These are phyloP conservation scores for Mixornis gularis DNA, from an alignment of 2,113 vertebrate genomes.

Conservation along the genomic window DNA sequence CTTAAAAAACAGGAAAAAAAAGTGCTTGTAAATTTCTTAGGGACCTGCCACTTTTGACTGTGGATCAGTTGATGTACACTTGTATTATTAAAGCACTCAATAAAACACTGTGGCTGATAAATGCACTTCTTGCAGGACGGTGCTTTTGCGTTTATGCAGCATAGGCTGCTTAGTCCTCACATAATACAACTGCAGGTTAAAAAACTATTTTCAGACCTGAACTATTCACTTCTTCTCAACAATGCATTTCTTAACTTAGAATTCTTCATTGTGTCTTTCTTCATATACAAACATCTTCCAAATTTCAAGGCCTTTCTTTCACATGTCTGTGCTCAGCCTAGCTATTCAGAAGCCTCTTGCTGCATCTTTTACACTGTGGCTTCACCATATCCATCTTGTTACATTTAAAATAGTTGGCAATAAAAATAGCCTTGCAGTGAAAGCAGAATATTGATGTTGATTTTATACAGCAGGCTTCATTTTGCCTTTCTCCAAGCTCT, in stretches of 20 bases:
- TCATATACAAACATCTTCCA: not conserved
- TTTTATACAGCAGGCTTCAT: not conserved
- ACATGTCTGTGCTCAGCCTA: not conserved
- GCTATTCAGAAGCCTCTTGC: not conserved
- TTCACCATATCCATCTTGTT: constrained; percentile 13
- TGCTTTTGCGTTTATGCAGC: constrained; percentile 25
- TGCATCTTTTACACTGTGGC: not conserved
- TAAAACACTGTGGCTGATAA: constrained; percentile 97
- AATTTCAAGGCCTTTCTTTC: not conserved
- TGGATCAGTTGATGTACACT: constrained; percentile 97
- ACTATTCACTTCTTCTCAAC: not conserved
- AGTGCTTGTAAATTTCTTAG: constrained; percentile 97
- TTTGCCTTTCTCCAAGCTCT: constrained; percentile 2
- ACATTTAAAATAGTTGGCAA: not conserved
- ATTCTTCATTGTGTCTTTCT: not conserved
- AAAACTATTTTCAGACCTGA: not conserved
- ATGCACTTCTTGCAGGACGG: constrained; percentile 31
- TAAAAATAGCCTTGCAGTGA: constrained; percentile 24
- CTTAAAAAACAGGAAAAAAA: constrained; percentile 76
- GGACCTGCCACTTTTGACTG: constrained; percentile 90
- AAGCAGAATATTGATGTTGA: constrained; percentile 10
- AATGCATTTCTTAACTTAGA: constrained; percentile 1
- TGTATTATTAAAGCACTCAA: constrained; percentile 98
- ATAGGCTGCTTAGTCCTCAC: not conserved
- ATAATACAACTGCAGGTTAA: not conserved